Percentiles rank a stretch among this genome's conserved stretches.
phyloP scores from a whole-genome alignment of 2,888 invertebrate genomes.

The Cyrtodaria siliqua region DNA sequence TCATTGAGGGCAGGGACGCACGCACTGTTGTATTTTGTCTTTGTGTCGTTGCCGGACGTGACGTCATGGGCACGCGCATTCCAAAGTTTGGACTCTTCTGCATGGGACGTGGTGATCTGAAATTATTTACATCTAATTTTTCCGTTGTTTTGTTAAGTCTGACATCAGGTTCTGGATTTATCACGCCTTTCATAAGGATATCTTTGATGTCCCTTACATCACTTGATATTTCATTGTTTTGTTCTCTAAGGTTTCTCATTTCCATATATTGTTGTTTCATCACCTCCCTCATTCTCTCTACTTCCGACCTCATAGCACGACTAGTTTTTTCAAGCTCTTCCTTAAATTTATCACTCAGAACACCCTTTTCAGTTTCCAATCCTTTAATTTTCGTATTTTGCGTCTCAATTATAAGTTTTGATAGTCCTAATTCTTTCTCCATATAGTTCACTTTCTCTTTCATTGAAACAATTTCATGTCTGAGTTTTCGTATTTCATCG shows the following conservation, averaged over 20 bases:
- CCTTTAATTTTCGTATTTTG: constrained; percentile 70
- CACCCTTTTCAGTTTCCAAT: constrained; percentile 70
- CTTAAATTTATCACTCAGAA: constrained; percentile 68
- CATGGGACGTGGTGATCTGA: constrained; percentile 47
- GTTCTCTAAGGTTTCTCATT: constrained; percentile 74
- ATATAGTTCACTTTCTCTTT: constrained; percentile 70
- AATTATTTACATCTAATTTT: constrained; percentile 51
- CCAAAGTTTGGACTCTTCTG: constrained; percentile 46
- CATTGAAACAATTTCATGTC: constrained; percentile 68
- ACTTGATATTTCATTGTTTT: constrained; percentile 75
- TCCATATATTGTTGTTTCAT: constrained; percentile 79
- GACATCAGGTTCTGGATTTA: constrained; percentile 45
- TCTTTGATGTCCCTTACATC: constrained; percentile 77
- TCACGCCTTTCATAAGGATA: constrained; percentile 60
- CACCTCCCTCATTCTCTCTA: constrained; percentile 78
- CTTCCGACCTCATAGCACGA: constrained; percentile 75
- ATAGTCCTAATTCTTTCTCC: constrained; percentile 70
- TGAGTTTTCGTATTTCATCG: constrained; percentile 68
- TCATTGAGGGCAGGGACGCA: constrained; percentile 44
- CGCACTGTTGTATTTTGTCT: constrained; percentile 35
- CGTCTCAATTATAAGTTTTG: constrained; percentile 71
- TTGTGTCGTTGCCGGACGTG: constrained; percentile 15
- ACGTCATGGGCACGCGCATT: constrained; percentile 41
- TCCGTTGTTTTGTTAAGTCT: constrained; percentile 36
- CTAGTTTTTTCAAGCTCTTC: constrained; percentile 75